Conservation (phyloP, 2,797 vertebrate genomes). For the Phalanger gymnotis region DNA sequence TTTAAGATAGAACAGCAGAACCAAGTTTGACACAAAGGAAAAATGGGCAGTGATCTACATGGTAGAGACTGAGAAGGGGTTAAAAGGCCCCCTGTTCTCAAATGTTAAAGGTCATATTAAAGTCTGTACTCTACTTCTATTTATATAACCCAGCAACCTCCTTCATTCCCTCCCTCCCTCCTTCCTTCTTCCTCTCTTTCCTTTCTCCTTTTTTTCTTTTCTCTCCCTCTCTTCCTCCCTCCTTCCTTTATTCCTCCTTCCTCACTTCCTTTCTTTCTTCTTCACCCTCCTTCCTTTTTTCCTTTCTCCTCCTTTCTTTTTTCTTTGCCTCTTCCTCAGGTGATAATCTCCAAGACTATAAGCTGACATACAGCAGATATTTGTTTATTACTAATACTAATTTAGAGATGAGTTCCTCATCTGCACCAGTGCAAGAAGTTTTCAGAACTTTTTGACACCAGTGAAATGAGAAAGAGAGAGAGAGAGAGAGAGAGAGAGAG, state of each 20-base stretch:
- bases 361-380: background rate
- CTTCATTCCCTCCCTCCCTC: background rate
- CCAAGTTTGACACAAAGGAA: background rate
- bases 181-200: background rate
- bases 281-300: background rate
- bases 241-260: background rate
- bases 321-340: background rate
- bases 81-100: background rate
- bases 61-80: background rate
- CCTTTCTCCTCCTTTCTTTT: background rate
- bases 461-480: background rate
- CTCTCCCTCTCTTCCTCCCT: background rate
- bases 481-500: background rate
- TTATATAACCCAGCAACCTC: background rate
- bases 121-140: background rate
- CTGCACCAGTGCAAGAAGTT: background rate
- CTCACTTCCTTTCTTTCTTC: background rate
- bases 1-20: background rate
- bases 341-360: background rate
- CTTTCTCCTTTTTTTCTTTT: background rate
- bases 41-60: background rate
- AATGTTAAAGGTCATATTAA: background rate
- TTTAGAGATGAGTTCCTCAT: background rate
- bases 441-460: background rate
- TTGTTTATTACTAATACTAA: background rate